phyloP scores from a whole-genome alignment of 1,140 invertebrate genomes.

The Berghia stephanieae region DNA sequence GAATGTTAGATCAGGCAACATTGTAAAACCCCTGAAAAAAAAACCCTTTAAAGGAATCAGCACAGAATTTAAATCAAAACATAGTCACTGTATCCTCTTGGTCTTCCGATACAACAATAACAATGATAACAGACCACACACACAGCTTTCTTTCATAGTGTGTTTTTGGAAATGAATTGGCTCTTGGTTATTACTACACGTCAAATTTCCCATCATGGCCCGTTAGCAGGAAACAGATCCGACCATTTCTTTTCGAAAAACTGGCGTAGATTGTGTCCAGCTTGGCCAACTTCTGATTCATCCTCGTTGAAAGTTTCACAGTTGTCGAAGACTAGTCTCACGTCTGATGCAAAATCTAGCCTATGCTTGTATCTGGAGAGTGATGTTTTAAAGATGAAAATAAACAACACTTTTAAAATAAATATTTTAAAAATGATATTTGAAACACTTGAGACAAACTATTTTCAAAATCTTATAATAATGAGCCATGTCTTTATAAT shows the following conservation, averaged over 20 bases:
- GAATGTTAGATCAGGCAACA: no score
- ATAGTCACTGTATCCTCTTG: neutral
- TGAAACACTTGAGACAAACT: no score
- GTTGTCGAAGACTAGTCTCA: slow-evolving; percentile 93
- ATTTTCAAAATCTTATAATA: no score
- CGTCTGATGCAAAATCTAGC: slow-evolving; percentile 89
- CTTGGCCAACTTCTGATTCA: slow-evolving; percentile 93
- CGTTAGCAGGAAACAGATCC: slow-evolving; percentile 68
- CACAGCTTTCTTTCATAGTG: neutral
- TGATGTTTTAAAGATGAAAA: no score
- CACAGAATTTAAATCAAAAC: neutral
- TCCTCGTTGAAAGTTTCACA: slow-evolving; percentile 98
- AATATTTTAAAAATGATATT: no score
- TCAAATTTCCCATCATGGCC: neutral
- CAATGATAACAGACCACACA: neutral
- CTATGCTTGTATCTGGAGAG: slow-evolving; percentile 81
- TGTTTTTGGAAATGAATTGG: neutral
- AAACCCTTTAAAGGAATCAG: neutral
- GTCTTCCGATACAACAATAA: neutral
- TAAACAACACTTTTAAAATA: no score
- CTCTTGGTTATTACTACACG: neutral
- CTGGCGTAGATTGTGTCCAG: slow-evolving; percentile 88
- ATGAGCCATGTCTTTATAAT: no score
- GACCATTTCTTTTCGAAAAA: slow-evolving; percentile 91
- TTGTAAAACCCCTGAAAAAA: no score